Evolutionary conservation across 2,888 invertebrate species (phyloP).

Genomic region (Ochlodes sylvanus): DNA sequence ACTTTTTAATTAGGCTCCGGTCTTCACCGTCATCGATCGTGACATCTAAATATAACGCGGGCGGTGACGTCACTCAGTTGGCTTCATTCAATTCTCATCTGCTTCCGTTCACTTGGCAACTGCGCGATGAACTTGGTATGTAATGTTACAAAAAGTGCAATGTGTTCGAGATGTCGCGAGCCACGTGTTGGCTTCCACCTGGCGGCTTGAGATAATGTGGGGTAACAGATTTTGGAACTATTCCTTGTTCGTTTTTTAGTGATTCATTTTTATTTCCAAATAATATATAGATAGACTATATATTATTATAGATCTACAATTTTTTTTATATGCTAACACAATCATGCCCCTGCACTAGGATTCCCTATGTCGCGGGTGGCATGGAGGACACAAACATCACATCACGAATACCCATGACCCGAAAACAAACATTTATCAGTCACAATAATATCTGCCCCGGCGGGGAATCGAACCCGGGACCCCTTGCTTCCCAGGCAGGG

Average conservation of each 20-base stretch:
- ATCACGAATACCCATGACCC: no score
- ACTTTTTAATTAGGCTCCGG: not conserved
- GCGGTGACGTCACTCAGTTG: conserved; percentile 25
- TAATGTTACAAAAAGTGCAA: conserved; percentile 32
- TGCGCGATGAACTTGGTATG: conserved; percentile 12
- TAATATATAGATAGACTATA: no score
- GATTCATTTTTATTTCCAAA: no score
- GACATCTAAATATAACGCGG: conserved; percentile 32
- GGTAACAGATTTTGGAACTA: not conserved
- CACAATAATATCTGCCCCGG: no score
- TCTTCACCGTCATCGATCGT: conserved; percentile 30
- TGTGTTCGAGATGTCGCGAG: conserved; percentile 8
- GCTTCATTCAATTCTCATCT: conserved; percentile 28
- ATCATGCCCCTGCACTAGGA: no score
- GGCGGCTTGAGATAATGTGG: not conserved
- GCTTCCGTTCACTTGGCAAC: conserved; percentile 24
- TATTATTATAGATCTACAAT: no score
- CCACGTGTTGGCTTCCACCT: conserved; percentile 21
- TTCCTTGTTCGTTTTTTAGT: not conserved
- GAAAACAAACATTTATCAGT: no score
- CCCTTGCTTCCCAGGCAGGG: no score
- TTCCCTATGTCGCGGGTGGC: no score
- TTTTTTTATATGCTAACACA: no score
- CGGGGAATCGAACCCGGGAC: no score
- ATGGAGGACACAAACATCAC: no score